Evolutionary conservation across 2,113 vertebrate species (phyloP).

Genomic region (Nestor notabilis): DNA sequence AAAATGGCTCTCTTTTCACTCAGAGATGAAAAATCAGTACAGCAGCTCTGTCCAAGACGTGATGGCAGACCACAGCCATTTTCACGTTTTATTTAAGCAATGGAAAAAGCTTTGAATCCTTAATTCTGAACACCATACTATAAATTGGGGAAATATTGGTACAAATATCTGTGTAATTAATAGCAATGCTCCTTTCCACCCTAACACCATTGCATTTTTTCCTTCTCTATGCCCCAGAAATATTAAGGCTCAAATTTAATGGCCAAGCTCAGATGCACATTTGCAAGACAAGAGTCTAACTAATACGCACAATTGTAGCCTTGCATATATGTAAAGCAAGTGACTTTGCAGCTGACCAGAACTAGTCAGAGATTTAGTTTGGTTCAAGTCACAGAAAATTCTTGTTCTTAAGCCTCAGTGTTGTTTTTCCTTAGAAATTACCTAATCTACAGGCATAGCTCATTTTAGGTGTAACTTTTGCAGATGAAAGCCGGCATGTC

Average conservation of each 20-base stretch:
- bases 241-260: background rate
- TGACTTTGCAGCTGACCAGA: background rate
- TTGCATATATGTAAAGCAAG: background rate
- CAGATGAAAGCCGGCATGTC: background rate
- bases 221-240: background rate
- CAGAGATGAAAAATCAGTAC: constrained; percentile 4
- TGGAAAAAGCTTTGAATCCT: background rate
- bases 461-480: background rate
- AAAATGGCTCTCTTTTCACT: background rate
- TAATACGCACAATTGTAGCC: background rate
- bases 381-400: background rate
- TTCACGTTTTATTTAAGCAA: background rate
- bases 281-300: background rate
- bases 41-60: background rate
- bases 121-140: background rate
- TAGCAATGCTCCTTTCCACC: background rate
- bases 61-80: background rate
- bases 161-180: background rate
- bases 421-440: background rate
- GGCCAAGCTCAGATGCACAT: background rate
- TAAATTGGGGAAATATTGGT: background rate
- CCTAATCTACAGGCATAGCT: background rate
- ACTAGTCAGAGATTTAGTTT: background rate
- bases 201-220: background rate
- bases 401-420: background rate